phyloP scores from a whole-genome alignment of 2,113 vertebrate species.

The Butorides virescens region DNA sequence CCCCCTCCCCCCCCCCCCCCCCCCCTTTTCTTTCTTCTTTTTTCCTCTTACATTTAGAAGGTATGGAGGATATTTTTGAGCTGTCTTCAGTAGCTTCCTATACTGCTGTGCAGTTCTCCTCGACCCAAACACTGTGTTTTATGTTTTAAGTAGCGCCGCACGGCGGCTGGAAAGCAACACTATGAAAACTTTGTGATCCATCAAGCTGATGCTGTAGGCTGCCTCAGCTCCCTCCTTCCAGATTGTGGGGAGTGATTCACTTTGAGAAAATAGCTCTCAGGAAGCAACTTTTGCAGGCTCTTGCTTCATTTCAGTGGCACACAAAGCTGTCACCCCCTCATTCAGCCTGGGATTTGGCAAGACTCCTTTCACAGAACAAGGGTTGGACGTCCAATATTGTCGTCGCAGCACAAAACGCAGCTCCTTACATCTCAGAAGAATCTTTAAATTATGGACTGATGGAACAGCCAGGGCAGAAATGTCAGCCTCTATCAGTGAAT shows the following conservation, averaged over 20 bases:
- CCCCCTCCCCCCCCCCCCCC: too few relatives aligned
- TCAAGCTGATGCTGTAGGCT: neutral
- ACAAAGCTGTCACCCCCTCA: neutral
- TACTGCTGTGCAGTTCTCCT: neutral
- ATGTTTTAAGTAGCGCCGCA: neutral
- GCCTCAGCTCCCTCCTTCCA: neutral
- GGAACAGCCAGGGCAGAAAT: neutral
- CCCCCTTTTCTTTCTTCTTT: neutral
- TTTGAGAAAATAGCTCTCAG: neutral
- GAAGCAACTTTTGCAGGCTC: neutral
- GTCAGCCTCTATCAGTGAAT: slow-evolving; percentile 45
- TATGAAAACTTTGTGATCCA: neutral
- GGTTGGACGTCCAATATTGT: neutral
- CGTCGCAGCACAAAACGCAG: neutral
- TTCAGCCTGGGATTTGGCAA: neutral
- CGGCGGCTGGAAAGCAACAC: neutral
- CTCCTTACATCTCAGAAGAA: neutral
- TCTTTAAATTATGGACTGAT: neutral
- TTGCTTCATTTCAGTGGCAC: neutral
- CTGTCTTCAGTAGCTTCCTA: neutral
- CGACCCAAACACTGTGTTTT: neutral
- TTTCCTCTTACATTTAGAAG: neutral
- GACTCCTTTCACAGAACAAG: neutral
- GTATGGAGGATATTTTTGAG: neutral
- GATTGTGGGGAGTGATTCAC: neutral